Evolutionary conservation across 2,797 vertebrate species (phyloP), one percentile per base, ranked within the genome.

Genomic region (Lophotriccus pileatus): DNA sequence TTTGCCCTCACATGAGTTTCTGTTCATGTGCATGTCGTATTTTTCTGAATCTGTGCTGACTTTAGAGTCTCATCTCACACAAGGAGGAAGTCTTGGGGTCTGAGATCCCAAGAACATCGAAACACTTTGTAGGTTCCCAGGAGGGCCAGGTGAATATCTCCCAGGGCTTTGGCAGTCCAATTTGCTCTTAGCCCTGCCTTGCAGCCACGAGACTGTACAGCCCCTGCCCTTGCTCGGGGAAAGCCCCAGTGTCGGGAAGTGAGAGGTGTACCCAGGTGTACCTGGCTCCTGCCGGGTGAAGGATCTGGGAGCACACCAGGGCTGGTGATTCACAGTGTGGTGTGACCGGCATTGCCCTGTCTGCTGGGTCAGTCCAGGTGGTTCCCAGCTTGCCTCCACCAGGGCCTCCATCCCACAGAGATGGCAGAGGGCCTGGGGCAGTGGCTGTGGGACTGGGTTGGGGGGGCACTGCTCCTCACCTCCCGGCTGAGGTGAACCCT

Each of bases 271-370:
- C 13, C 50, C 1, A 0, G 56, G 22, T 3, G 5, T 47, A 52
- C 10, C 24, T 5, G 2, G 50, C 5, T 7, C 52, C 53, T 52
- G 90, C 41, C 37, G 1, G 46, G 30, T 25, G 58, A 59, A 64
- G 69, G 74, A 68, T 59, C 14, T 0, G 1, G 69, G 47, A 11
- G 11, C 20, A 24, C 1, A 1, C 43, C 0, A 0, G 28, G 49
- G 59, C 58, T 77, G 79, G 39, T 80, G 84, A 95, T 63, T 83
- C 90, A 63, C 23, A 0, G 52, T 19, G 73, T 46, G 88, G 53
- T 9, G 21, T 72, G 64, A 58, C 58, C 8, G 0, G 39, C 87
- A 67, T 21, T 12, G 53, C n/a, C 44, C 37, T 0, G 1, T 53
- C 27, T 69, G 55, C 79, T 47, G 77, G 41, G 63, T 73, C 5